Conservation (phyloP, 2,113 vertebrate genomes). For the Petrocephalus zakoni region DNA sequence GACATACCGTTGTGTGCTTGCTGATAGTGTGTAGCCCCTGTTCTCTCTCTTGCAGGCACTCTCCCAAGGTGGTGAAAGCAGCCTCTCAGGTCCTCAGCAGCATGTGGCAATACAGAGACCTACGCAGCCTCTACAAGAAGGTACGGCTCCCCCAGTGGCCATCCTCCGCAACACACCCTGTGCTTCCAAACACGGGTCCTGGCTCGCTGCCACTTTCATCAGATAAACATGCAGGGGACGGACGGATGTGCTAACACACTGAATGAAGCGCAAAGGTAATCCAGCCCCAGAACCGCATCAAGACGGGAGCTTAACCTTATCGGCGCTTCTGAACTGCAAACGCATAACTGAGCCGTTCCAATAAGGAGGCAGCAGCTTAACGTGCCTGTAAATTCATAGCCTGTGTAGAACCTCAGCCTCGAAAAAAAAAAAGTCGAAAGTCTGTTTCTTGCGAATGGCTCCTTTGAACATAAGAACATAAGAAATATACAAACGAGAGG, state of each 20-base stretch:
- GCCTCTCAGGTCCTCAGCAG: constrained; percentile 98
- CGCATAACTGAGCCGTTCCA: background rate
- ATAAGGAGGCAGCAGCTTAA: background rate
- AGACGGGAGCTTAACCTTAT: background rate
- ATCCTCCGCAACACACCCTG: background rate
- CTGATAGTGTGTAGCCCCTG: background rate
- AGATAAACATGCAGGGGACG: background rate
- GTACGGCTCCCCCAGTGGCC: constrained; percentile 49
- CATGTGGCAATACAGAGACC: constrained; percentile 99
- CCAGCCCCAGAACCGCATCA: background rate
- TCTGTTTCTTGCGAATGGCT: background rate
- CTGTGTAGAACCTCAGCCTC: background rate
- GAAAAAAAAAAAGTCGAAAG: background rate
- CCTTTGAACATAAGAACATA: no score
- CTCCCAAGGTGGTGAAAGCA: constrained; percentile 97
- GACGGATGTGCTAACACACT: background rate
- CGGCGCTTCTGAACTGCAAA: background rate
- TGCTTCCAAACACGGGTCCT: background rate
- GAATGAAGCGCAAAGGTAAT: background rate
- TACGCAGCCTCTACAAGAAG: constrained; percentile 99
- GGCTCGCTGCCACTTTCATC: background rate
- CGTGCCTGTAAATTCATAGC: background rate
- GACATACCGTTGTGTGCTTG: background rate
- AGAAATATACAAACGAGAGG: no score
- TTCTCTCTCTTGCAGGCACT: constrained; percentile 72